A percentile compares a stretch with the other conserved stretches of the same genome.
Conservation (phyloP, 2,113 vertebrate species). For the Vicugna pacos region DNA sequence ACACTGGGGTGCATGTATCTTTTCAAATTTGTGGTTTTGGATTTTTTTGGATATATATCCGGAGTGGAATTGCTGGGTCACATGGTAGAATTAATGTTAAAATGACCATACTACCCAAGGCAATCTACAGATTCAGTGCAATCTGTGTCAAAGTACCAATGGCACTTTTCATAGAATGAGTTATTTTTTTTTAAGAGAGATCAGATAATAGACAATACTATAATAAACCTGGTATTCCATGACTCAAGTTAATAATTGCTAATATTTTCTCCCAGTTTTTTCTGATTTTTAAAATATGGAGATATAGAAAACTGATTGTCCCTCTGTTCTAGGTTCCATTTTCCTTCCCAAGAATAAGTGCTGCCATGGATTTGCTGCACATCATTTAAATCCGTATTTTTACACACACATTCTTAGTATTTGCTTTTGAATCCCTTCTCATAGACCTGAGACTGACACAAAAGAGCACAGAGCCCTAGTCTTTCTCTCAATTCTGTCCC, state of each 20-base stretch:
- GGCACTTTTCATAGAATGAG: too few species aligned
- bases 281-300: not conserved
- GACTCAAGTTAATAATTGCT: not conserved
- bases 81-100: too few species aligned
- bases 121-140: too few species aligned
- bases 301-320: not conserved
- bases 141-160: too few species aligned
- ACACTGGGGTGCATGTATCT: too few species aligned
- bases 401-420: not conserved
- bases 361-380: not conserved
- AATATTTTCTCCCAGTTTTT: not conserved
- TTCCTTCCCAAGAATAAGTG: not conserved
- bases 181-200: not conserved
- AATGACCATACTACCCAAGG: too few species aligned
- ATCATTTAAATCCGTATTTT: not conserved
- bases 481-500: not conserved
- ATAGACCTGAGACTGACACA: not conserved
- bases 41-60: too few species aligned
- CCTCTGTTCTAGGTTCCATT: not conserved
- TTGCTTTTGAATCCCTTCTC: not conserved
- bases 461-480: not conserved
- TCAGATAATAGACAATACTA: not conserved
- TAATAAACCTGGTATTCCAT: not conserved
- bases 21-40: too few species aligned
- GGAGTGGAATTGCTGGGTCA: too few species aligned